These are phyloP conservation scores for Sinocyclocheilus anophthalmus DNA, from an alignment of 2,113 vertebrate species.

Conservation along the genomic window DNA sequence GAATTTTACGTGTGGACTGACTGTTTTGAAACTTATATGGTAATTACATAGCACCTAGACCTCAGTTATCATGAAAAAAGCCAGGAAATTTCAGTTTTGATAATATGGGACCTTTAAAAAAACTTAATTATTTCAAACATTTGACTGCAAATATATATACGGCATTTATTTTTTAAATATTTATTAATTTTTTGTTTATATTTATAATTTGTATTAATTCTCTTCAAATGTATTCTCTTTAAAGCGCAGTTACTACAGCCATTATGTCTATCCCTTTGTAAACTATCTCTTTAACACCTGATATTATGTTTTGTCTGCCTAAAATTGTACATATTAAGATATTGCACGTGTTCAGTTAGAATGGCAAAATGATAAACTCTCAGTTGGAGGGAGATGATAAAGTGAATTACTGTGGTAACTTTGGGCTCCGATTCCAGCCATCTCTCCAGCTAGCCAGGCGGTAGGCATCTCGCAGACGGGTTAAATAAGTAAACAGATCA, in stretches of 20 bases:
- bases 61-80: no score
- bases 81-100: no score
- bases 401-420: neutral
- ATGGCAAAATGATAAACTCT: no score
- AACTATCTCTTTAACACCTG: neutral
- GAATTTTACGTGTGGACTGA: no score
- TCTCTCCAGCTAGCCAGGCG: constrained; percentile 21
- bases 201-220: no score
- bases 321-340: neutral
- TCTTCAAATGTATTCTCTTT: no score
- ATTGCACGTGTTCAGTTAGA: neutral
- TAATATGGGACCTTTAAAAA: no score
- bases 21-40: no score
- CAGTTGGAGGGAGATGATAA: neutral
- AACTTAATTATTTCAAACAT: no score
- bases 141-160: no score
- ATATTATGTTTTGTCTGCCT: neutral
- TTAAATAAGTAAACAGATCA: constrained; percentile 76
- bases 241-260: neutral
- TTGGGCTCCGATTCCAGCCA: neutral
- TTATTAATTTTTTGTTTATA: no score
- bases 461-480: constrained; percentile 37
- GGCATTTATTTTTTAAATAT: neutral
- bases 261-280: neutral
- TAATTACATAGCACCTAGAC: no score